Conservation (phyloP, 2,888 invertebrate genomes). For the Nomada hirtipes region DNA sequence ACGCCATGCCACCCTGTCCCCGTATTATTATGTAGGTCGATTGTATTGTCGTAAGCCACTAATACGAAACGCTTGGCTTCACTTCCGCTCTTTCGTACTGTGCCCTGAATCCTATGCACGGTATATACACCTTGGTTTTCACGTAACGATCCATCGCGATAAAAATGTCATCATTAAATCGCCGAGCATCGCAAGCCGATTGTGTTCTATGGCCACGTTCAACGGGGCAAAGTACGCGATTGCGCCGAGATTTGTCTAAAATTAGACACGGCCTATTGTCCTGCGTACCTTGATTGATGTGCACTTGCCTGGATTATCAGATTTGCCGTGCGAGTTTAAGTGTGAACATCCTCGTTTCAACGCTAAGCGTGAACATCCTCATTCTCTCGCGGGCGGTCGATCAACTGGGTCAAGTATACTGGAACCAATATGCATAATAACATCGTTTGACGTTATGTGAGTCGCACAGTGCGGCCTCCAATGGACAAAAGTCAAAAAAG, state of each 20-base stretch:
- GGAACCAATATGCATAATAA: neutral
- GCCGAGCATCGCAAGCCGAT: conserved; percentile 18
- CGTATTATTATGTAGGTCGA: conserved; percentile 63
- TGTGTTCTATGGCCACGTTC: neutral
- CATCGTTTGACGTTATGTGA: conserved; percentile 22
- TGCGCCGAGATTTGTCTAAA: conserved; percentile 26
- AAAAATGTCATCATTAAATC: conserved; percentile 44
- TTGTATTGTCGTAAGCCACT: conserved; percentile 60
- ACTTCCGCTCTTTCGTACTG: conserved; percentile 64
- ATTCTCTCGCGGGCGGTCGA: conserved; percentile 38
- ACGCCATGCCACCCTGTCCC: conserved; percentile 18
- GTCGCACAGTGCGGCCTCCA: too few relatives aligned
- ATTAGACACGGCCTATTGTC: conserved; percentile 54
- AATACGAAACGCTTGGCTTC: conserved; percentile 71
- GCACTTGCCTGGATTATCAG: conserved; percentile 46
- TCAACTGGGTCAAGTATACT: conserved; percentile 60
- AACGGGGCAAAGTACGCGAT: neutral
- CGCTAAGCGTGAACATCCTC: conserved; percentile 58
- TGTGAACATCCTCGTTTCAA: conserved; percentile 57
- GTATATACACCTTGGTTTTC: conserved; percentile 7
- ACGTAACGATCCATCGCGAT: conserved; percentile 55
- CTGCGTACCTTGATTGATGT: conserved; percentile 17
- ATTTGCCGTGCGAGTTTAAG: conserved; percentile 40
- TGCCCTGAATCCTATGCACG: conserved; percentile 23
- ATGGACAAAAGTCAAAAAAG: too few relatives aligned